Evolutionary conservation across 2,888 invertebrate genomes (phyloP).

Genomic region (Mamestra brassicae): DNA sequence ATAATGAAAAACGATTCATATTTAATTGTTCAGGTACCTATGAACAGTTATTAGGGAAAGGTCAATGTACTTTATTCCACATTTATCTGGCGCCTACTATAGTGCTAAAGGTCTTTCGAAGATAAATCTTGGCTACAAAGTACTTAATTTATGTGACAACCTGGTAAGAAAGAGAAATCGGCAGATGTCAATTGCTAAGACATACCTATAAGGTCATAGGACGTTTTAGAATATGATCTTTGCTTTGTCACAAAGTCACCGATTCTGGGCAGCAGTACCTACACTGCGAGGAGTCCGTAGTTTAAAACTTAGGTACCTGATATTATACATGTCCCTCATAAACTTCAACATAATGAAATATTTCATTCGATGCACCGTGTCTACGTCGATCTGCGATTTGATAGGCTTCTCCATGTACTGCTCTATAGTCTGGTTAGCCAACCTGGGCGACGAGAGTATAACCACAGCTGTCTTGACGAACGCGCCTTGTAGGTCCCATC

Average conservation of each 20-base stretch:
- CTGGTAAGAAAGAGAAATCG: neutral
- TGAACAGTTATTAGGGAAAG: too few relatives aligned
- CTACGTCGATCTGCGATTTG: slow-evolving; percentile 86
- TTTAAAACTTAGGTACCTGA: slow-evolving; percentile 90
- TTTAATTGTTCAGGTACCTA: too few relatives aligned
- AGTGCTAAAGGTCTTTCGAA: neutral
- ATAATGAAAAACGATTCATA: too few relatives aligned
- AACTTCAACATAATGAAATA: slow-evolving; percentile 90
- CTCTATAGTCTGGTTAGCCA: slow-evolving; percentile 83
- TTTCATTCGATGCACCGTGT: slow-evolving; percentile 92
- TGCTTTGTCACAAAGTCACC: neutral
- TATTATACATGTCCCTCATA: slow-evolving; percentile 92
- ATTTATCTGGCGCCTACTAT: too few relatives aligned
- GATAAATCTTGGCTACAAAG: neutral
- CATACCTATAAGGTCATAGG: neutral
- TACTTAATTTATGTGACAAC: neutral
- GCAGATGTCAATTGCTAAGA: neutral
- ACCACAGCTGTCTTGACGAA: slow-evolving; percentile 90
- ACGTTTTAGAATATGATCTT: neutral
- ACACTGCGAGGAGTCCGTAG: neutral
- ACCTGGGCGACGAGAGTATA: slow-evolving; percentile 73
- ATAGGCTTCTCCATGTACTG: slow-evolving; percentile 84
- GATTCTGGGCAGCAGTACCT: neutral
- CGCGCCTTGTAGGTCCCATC: slow-evolving; percentile 90
- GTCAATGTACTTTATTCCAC: too few relatives aligned